Evolutionary conservation across 2,888 invertebrate species (phyloP), one percentile per base, ranked within the genome.

Genomic region (Gari tellinella): DNA sequence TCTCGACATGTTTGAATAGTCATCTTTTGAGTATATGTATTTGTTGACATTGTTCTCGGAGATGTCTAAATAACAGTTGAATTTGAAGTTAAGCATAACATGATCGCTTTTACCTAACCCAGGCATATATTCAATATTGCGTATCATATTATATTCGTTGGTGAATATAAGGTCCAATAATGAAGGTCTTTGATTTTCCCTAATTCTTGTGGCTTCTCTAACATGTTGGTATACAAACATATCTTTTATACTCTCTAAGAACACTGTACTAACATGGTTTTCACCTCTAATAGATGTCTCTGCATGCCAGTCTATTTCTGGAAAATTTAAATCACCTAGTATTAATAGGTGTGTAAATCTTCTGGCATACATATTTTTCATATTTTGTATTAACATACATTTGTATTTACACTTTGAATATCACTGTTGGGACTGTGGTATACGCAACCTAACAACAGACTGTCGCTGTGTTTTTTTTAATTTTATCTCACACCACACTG

Each of bases 71-170:
- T 25, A 10, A 48, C 48, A 48, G 15, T 21, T 25, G 25, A n/a
- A 25, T 7, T 48, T 15, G 23, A 48, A 48, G 4, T 10, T 48
- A 4, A 48, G 5, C 15, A 48, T 14, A 10, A 48, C 14, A 15
- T 48, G 48, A 21, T 48, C 48, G 26, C 49, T 49, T 49, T 49
- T 49, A 2, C 49, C 49, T 14, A 49, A 25, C 3, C 49, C n/a
- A 25, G 49, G 49, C 7, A 14, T 8, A 25, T 25, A 25, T 19
- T 49, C 12, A 8, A 51, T 51, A 2, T 49, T 14, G 7, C n/a
- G 8, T 21, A 49, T 12, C 10, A 15, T 25, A 14, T 49, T 10
- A 15, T 8, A 23, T 8, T 49, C 12, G 19, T 2, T 49, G 12
- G 25, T 21, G 23, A 49, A 12, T 21, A 49, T n/a, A 25, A 49